Conservation (phyloP, 2,113 vertebrate species). For the Mus pahari region DNA sequence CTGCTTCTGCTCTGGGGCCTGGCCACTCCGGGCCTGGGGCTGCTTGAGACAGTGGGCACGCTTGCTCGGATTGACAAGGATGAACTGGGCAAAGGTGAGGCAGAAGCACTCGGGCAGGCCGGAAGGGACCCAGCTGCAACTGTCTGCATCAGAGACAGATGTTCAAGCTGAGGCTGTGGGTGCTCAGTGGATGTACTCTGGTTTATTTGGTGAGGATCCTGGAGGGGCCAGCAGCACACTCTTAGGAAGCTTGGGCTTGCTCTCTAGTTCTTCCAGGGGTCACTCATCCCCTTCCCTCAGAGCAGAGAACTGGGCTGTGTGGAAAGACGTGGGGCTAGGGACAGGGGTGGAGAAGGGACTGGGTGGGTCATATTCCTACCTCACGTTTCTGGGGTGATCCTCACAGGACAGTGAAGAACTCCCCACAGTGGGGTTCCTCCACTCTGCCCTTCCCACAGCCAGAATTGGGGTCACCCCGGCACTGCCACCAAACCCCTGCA, state of each 20-base stretch:
- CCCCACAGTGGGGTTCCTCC: neutral
- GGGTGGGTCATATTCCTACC: neutral
- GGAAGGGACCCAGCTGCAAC: neutral
- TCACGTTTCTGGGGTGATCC: neutral
- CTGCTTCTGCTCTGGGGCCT: constrained; percentile 81
- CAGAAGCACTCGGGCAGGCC: neutral
- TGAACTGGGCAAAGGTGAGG: constrained; percentile 80
- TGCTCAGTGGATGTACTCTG: neutral
- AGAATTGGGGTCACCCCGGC: neutral
- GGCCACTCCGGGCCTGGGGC: constrained; percentile 68
- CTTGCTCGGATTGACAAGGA: neutral
- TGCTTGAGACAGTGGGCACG: neutral
- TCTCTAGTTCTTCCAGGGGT: neutral
- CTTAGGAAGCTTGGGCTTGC: neutral
- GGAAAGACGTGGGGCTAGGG: neutral
- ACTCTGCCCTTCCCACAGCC: neutral
- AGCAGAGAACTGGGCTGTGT: too few species aligned
- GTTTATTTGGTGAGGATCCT: neutral
- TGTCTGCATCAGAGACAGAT: neutral
- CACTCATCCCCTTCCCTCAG: neutral
- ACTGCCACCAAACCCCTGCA: neutral
- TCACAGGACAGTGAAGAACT: neutral
- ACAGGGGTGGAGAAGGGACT: neutral
- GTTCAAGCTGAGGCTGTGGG: neutral
- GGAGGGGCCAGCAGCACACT: too few species aligned